phyloP scores from a whole-genome alignment of 2,888 invertebrate species.

The Marronus borbonicus region DNA sequence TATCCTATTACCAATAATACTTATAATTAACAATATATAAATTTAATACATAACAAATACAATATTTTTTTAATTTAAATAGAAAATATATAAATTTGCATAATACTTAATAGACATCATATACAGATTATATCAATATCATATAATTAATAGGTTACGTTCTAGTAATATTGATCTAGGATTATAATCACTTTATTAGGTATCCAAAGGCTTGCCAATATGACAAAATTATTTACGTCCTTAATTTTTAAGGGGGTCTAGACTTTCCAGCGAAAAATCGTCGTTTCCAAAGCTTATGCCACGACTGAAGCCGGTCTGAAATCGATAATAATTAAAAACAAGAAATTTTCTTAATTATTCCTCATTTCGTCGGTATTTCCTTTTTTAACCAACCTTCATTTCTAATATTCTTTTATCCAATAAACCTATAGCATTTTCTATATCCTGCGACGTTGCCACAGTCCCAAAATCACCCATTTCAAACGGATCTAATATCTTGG shows the following conservation, averaged over 20 bases:
- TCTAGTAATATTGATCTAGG: constrained; percentile 49
- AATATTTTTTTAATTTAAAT: constrained; percentile 51
- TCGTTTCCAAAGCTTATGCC: constrained; percentile 92
- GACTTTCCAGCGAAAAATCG: constrained; percentile 94
- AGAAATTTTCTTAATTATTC: constrained; percentile 30
- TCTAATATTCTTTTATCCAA: constrained; percentile 87
- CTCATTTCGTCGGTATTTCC: constrained; percentile 4
- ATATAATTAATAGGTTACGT: constrained; percentile 45
- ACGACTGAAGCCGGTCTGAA: constrained; percentile 91
- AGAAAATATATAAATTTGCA: constrained; percentile 52
- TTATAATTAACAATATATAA: constrained; percentile 54
- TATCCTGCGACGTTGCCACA: constrained; percentile 72
- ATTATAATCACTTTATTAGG: constrained; percentile 51
- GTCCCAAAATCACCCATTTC: constrained; percentile 84
- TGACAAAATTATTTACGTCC: constrained; percentile 49
- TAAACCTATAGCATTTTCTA: constrained; percentile 84
- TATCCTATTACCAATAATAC: constrained; percentile 50
- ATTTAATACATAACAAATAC: constrained; percentile 54
- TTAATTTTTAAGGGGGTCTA: constrained; percentile 90
- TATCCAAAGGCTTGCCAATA: constrained; percentile 51
- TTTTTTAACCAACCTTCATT: constrained; percentile 80
- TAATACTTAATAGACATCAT: constrained; percentile 50
- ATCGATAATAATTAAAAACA: constrained; percentile 61
- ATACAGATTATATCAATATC: constrained; percentile 48
- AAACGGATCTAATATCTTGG: constrained; percentile 81